Evolutionary conservation across 37 sponge, comb jelly and placozoan species (phyloP).

Genomic region (Aphrocallistes beatrix): DNA sequence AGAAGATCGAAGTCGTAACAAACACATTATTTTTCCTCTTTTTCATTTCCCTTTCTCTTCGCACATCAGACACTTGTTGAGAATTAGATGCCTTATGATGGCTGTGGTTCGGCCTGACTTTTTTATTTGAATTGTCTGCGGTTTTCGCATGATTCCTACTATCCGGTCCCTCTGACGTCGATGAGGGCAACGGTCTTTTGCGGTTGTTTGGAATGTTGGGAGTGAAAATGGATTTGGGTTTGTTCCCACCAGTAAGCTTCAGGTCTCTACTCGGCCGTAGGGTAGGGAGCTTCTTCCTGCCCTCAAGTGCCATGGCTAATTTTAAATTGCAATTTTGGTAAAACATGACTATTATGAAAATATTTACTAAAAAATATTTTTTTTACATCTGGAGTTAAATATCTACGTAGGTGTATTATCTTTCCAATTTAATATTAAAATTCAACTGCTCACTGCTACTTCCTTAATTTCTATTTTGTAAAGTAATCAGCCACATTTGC

Average conservation of each 20-base stretch:
- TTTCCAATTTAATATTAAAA: too few species aligned
- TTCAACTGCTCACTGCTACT: too few species aligned
- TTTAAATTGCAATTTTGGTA: too few species aligned
- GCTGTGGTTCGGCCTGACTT: not conserved
- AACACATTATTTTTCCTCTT: not conserved
- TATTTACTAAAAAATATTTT: too few species aligned
- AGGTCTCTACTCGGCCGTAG: not conserved
- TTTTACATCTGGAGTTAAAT: too few species aligned
- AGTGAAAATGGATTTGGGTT: not conserved
- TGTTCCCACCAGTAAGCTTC: not conserved
- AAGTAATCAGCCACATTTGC: too few species aligned
- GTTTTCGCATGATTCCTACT: too few species aligned
- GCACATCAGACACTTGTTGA: not conserved
- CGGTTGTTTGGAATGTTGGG: not conserved
- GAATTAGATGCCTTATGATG: not conserved
- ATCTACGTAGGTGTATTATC: too few species aligned
- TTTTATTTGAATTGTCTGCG: not conserved
- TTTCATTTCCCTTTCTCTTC: not conserved
- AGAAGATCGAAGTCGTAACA: slow-evolving; percentile 1
- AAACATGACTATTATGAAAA: too few species aligned
- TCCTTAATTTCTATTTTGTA: too few species aligned
- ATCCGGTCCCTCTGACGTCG: not conserved
- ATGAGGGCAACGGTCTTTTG: not conserved
- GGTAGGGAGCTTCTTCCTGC: not conserved
- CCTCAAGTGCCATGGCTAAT: not conserved